phyloP scores from a whole-genome alignment of 2,888 invertebrate species.

The Ormyrus nitidulus region DNA sequence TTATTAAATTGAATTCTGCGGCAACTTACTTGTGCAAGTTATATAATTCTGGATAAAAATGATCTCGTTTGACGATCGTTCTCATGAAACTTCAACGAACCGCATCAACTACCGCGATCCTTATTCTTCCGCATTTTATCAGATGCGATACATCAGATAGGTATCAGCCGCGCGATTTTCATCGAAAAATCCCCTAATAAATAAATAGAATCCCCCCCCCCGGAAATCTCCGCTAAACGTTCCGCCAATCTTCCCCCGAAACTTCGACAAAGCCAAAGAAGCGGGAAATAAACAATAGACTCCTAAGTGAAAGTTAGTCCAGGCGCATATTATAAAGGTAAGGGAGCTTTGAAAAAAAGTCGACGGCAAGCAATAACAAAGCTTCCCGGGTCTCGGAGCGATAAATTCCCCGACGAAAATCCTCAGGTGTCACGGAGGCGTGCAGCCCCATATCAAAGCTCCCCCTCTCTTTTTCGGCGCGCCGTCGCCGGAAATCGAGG shows the following conservation, averaged over 20 bases:
- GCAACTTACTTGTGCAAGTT: no score
- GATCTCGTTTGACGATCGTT: no score
- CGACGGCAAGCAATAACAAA: neutral
- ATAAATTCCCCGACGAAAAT: slow-evolving; percentile 16
- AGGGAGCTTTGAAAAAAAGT: neutral
- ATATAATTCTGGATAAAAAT: no score
- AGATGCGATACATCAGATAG: no score
- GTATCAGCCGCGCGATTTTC: no score
- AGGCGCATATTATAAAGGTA: neutral
- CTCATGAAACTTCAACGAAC: no score
- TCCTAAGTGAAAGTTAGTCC: neutral
- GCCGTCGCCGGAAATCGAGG: neutral
- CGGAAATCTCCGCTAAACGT: neutral
- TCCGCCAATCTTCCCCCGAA: neutral
- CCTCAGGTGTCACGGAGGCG: slow-evolving; percentile 23
- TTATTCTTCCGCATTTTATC: no score
- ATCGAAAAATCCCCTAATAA: no score
- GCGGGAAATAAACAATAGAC: slow-evolving; percentile 19
- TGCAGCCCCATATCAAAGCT: neutral
- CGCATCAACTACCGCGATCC: no score
- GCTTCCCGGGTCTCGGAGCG: neutral
- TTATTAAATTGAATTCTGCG: no score
- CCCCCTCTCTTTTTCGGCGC: neutral
- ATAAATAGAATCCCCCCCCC: neutral
- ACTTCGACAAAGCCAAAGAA: slow-evolving; percentile 16